These are phyloP conservation scores for Alsophila aescularia DNA, from an alignment of 2,888 invertebrate genomes.

Conservation along the genomic window DNA sequence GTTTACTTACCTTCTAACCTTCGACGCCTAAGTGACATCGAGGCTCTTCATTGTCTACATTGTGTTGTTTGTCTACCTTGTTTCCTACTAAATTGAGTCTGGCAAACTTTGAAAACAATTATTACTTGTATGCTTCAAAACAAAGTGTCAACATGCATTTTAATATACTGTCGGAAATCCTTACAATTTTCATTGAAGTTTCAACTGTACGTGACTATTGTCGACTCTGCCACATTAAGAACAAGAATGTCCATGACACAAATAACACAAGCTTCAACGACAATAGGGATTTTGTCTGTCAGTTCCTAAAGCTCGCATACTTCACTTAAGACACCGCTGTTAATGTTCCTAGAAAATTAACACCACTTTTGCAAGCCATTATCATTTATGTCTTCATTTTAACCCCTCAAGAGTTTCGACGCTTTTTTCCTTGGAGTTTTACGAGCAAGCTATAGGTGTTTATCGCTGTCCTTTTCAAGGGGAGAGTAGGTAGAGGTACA, in stretches of 20 bases:
- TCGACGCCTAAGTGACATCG: too few species aligned
- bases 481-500: slow-evolving; percentile 26
- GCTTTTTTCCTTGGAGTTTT: slow-evolving; percentile 46
- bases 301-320: slow-evolving; percentile 51
- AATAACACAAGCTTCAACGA: slow-evolving; percentile 50
- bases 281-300: slow-evolving; percentile 64
- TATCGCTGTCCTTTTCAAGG: slow-evolving; percentile 34
- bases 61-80: too few species aligned
- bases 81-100: too few species aligned
- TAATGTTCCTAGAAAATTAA: slow-evolving; percentile 71
- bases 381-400: slow-evolving; percentile 71
- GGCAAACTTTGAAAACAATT: too few species aligned
- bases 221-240: slow-evolving; percentile 36
- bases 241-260: slow-evolving; percentile 58
- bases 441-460: slow-evolving; percentile 42
- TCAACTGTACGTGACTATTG: slow-evolving; percentile 60
- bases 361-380: slow-evolving; percentile 63
- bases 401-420: slow-evolving; percentile 47
- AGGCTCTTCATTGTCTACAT: too few species aligned
- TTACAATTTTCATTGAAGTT: slow-evolving; percentile 55
- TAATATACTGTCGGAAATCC: slow-evolving; percentile 46
- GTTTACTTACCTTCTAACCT: too few species aligned
- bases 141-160: slow-evolving; percentile 35
- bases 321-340: slow-evolving; percentile 59
- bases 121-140: background rate